Percentiles rank a stretch among this genome's conserved stretches.
Evolutionary conservation across 92 coral and sea anemone species (phyloP).

Genomic region (Virgularia gustaviana): DNA sequence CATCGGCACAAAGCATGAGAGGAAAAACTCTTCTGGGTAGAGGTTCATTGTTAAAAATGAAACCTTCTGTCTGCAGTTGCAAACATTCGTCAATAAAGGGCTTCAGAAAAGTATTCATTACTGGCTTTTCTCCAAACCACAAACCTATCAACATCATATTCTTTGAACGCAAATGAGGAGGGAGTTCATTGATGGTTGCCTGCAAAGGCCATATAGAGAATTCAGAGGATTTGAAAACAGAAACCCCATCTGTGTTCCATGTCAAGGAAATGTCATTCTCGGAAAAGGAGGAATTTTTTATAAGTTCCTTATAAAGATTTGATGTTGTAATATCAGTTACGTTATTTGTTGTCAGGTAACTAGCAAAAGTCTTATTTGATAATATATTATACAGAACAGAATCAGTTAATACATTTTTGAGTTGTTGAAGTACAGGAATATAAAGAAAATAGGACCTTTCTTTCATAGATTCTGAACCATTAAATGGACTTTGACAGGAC

Average conservation of each 20-base stretch:
- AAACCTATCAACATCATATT: conserved; percentile 11
- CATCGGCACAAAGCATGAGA: conserved; percentile 1
- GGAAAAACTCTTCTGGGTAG: conserved; percentile 16
- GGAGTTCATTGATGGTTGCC: conserved; percentile 12
- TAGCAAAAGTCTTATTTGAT: neutral
- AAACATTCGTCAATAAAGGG: conserved; percentile 12
- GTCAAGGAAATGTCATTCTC: conserved; percentile 23
- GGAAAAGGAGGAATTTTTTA: neutral
- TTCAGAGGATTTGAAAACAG: conserved; percentile 15
- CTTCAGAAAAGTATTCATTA: conserved; percentile 3
- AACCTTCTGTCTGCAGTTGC: conserved; percentile 1
- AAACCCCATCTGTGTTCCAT: conserved; percentile 22
- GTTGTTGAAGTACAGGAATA: conserved; percentile 17
- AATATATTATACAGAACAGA: neutral
- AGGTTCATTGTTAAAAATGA: conserved; percentile 1
- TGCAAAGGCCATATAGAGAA: conserved; percentile 3
- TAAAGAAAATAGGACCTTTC: conserved; percentile 9
- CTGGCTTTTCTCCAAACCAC: conserved; percentile 18
- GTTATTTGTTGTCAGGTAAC: neutral
- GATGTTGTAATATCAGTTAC: conserved; percentile 7
- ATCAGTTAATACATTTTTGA: conserved; percentile 5
- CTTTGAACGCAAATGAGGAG: conserved; percentile 16
- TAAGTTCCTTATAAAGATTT: conserved; percentile 10
- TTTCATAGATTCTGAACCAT: neutral
- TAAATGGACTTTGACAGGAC: neutral